These are phyloP conservation scores for Nematopogon swammerdamellus DNA, from an alignment of 2,888 invertebrate genomes.

Conservation along the genomic window DNA sequence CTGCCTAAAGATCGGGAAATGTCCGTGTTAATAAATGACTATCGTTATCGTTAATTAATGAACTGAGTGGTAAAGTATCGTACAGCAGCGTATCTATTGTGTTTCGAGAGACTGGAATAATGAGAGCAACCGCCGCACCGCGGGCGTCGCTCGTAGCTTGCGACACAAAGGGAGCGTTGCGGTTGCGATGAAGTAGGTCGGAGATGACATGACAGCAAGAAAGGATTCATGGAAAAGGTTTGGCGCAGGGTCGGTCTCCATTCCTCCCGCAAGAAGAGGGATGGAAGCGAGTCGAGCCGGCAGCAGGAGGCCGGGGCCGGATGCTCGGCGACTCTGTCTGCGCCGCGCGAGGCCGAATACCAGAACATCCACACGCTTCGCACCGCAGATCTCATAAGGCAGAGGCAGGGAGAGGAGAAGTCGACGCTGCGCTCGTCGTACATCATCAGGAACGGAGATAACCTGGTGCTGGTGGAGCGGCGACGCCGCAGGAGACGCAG, in stretches of 20 bases:
- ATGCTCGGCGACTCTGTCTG: conserved; percentile 22
- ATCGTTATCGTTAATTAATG: too few species aligned
- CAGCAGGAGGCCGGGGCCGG: conserved; percentile 26
- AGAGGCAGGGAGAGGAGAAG: conserved; percentile 48
- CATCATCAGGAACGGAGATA: conserved; percentile 50
- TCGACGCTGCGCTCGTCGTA: conserved; percentile 49
- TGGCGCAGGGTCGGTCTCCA: conserved; percentile 56
- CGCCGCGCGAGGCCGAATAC: conserved; percentile 44
- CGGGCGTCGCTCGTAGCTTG: too few species aligned
- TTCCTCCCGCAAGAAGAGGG: conserved; percentile 57
- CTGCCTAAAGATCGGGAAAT: too few species aligned
- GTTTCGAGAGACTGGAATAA: too few species aligned
- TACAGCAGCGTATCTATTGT: too few species aligned
- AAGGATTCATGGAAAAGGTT: conserved; percentile 56
- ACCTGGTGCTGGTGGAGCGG: conserved; percentile 48
- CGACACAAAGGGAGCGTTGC: conserved; percentile 17
- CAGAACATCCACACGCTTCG: conserved; percentile 48
- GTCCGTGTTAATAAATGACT: too few species aligned
- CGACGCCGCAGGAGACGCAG: conserved; percentile 41
- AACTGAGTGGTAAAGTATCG: too few species aligned
- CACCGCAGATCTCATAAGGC: conserved; percentile 52
- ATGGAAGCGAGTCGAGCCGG: conserved; percentile 49
- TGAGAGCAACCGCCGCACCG: too few species aligned
- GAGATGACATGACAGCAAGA: conserved; percentile 49
- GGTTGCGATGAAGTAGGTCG: conserved; percentile 18